These are phyloP conservation scores for Anabas testudineus DNA, from an alignment of 2,797 vertebrate species.

Conservation along the genomic window DNA sequence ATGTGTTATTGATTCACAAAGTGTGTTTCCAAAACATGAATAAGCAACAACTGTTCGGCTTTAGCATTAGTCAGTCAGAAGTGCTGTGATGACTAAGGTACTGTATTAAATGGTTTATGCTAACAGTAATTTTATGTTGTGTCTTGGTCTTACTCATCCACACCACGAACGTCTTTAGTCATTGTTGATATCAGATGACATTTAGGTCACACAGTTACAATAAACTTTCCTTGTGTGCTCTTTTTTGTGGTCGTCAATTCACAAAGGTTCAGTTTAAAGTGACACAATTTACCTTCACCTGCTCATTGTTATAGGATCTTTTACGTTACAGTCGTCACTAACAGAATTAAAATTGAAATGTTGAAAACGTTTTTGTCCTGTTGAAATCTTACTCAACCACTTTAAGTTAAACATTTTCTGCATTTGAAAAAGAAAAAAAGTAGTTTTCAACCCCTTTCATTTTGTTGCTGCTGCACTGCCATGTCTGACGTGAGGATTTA, in stretches of 20 bases:
- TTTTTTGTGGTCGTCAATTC: not conserved
- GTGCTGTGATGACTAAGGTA: slow-evolving; percentile 14
- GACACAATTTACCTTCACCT: slow-evolving; percentile 6
- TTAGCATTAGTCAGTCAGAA: slow-evolving; percentile 24
- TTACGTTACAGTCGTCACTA: not conserved
- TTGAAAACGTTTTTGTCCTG: not conserved
- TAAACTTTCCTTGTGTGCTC: slow-evolving; percentile 5
- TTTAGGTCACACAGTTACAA: slow-evolving; percentile 9
- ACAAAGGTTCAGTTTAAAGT: slow-evolving; percentile 33
- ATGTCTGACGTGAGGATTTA: slow-evolving; percentile 61
- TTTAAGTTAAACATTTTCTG: not conserved
- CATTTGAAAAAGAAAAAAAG: slow-evolving; percentile 31
- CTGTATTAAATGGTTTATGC: slow-evolving; percentile 6
- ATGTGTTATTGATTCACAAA: slow-evolving; percentile 49
- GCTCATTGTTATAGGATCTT: not conserved
- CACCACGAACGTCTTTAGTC: slow-evolving; percentile 8
- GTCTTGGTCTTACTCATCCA: not conserved
- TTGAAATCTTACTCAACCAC: slow-evolving; percentile 16
- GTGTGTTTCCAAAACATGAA: slow-evolving; percentile 21
- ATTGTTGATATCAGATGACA: slow-evolving; percentile 12
- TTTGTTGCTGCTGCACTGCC: slow-evolving; percentile 31
- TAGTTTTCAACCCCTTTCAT: slow-evolving; percentile 42
- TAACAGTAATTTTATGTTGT: slow-evolving; percentile 4
- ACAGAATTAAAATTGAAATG: slow-evolving; percentile 3
- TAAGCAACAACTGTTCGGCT: slow-evolving; percentile 33